Conservation (phyloP, 2,888 invertebrate species). For the Galerucella calmariensis region DNA sequence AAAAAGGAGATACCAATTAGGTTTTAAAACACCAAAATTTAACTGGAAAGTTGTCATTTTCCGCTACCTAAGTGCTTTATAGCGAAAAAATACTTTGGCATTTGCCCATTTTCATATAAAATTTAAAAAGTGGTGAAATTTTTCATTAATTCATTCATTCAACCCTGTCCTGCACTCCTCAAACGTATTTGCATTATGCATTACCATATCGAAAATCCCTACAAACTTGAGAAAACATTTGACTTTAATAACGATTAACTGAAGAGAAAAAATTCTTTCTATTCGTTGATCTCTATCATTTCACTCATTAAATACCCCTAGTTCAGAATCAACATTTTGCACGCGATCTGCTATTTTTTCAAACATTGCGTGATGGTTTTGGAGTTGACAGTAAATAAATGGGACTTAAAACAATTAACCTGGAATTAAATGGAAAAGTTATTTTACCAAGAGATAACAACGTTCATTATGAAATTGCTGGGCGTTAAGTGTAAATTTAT, state of each 20-base stretch:
- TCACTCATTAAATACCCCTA: slow-evolving; percentile 33
- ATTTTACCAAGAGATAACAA: slow-evolving; percentile 23
- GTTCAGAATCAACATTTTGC: slow-evolving; percentile 31
- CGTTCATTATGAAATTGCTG: slow-evolving; percentile 24
- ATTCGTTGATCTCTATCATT: slow-evolving; percentile 26
- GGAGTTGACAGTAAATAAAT: slow-evolving; percentile 37
- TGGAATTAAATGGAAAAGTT: slow-evolving; percentile 29
- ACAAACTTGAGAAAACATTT: too few relatives aligned
- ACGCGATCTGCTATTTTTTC: slow-evolving; percentile 33
- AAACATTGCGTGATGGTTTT: slow-evolving; percentile 27
- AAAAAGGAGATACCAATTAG: too few relatives aligned
- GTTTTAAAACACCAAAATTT: too few relatives aligned
- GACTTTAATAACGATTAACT: slow-evolving; percentile 25
- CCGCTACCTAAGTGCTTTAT: too few relatives aligned
- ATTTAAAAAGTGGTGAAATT: too few relatives aligned
- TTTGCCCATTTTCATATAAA: too few relatives aligned
- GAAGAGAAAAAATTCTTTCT: slow-evolving; percentile 25
- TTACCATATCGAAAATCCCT: too few relatives aligned
- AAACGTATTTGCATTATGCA: too few relatives aligned
- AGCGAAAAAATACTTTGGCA: too few relatives aligned
- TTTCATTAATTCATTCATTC: too few relatives aligned
- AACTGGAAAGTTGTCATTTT: too few relatives aligned
- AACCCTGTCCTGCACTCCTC: too few relatives aligned
- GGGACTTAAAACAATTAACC: slow-evolving; percentile 33
- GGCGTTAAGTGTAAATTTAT: slow-evolving; percentile 5